Conservation (phyloP, 2,888 invertebrate species). For the Gerris lacustris region DNA sequence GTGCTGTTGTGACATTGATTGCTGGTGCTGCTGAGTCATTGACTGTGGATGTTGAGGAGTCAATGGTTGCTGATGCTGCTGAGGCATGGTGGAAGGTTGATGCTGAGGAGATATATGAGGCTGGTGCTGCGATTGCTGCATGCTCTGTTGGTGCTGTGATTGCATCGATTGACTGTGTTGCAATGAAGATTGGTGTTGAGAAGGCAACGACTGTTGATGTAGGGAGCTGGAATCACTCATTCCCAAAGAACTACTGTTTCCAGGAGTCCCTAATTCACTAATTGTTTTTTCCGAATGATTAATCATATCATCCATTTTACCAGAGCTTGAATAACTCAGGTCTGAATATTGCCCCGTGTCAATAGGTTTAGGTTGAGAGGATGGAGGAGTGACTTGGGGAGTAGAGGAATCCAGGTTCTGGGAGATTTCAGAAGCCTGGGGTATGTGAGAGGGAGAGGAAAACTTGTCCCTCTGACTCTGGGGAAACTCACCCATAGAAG, state of each 20-base stretch:
- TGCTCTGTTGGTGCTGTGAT: not conserved
- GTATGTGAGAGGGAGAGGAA: constrained; percentile 33
- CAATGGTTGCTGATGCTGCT: constrained; percentile 19
- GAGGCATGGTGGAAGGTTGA: constrained; percentile 11
- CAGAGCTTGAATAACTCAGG: constrained; percentile 36
- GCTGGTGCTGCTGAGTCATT: constrained; percentile 26
- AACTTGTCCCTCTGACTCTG: constrained; percentile 36
- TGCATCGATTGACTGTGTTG: constrained; percentile 26
- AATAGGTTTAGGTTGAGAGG: constrained; percentile 1
- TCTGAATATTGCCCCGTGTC: not conserved
- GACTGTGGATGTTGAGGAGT: constrained; percentile 32
- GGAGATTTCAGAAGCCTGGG: constrained; percentile 10
- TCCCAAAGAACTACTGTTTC: not conserved
- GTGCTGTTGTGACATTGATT: constrained; percentile 19
- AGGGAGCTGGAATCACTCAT: not conserved
- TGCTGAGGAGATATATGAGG: constrained; percentile 31
- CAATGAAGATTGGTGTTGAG: constrained; percentile 17
- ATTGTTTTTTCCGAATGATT: constrained; percentile 4
- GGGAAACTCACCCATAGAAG: constrained; percentile 25
- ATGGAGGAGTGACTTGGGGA: constrained; percentile 4
- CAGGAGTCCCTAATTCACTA: not conserved
- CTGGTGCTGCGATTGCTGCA: constrained; percentile 26
- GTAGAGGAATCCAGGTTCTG: not conserved
- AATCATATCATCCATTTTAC: constrained; percentile 39
- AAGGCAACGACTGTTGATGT: constrained; percentile 18